Base-by-base conservation (phyloP, 2,888 invertebrate species). In the Tanytarsus gracilentus region DNA sequence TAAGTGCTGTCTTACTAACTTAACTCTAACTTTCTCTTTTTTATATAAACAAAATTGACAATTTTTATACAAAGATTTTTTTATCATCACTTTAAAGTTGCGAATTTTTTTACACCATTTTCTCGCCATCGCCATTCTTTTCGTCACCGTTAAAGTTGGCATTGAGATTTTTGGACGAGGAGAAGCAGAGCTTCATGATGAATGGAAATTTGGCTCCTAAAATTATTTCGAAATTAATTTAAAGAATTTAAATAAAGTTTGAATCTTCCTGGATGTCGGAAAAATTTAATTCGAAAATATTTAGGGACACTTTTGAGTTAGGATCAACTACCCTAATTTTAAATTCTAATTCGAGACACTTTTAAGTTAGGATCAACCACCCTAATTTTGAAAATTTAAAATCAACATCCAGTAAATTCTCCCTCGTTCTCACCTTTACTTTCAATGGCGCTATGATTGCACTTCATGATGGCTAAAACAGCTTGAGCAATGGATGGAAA, bases 131-230 rank as follows among this genome's bases (percentile, higher is more conserved):
- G 64, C 73, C 74, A 65, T 72, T 70, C 67, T 72, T 72, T 62
- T 73, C 72, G 64, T 74, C 74, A 62, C 69, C 74, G 64, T 74
- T 74, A 73, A 79, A 83, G 78, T 72, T 81, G 74, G 73, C 85
- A 77, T 74, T 74, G 73, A 74, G 73, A 69, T 73, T 74, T 69
- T 74, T 74, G 63, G 86, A 83, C 63, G 93, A 92, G 18, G 96
- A 96, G 81, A 97, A 98, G 73, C 97, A 97, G 67, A 98, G 79
- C 78, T 98, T 98, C 88, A 98, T 90, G 69, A 96, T 91, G 80
- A 95, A 98, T 66, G 98, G 98, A 76, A 94, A 94, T 78, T 96
- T 96, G 66, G 94, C 94, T 75, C 88, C 94, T 93, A 80, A 11
- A 82, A 81, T 52, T 52, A 52, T 18, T 40, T 14, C 6, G 21